These are phyloP conservation scores for Limosa lapponica DNA, from an alignment of 2,797 vertebrate species.

Conservation along the genomic window DNA sequence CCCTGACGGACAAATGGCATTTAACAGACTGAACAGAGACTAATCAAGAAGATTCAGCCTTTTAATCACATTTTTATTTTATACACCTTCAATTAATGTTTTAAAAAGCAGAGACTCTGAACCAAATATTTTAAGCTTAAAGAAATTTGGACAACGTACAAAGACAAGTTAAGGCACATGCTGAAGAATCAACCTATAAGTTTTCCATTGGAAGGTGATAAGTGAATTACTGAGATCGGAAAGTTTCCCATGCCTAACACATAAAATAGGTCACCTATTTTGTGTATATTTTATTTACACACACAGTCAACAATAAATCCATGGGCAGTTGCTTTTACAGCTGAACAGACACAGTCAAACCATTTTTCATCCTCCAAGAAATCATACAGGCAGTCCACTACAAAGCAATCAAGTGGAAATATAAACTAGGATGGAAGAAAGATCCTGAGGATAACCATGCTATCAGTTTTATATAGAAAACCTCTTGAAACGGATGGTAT, in stretches of 20 bases:
- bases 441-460: not conserved
- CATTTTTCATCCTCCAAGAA: not conserved
- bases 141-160: not conserved
- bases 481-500: not conserved
- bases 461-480: not conserved
- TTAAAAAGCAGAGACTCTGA: not conserved
- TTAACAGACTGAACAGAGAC: not conserved
- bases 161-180: not conserved
- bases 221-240: not conserved
- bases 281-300: not conserved
- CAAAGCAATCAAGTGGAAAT: not conserved
- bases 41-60: not conserved
- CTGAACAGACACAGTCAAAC: not conserved
- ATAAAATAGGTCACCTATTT: not conserved
- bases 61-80: not conserved
- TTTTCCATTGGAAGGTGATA: not conserved
- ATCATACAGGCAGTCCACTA: not conserved
- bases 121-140: not conserved
- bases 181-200: not conserved
- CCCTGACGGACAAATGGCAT: not conserved
- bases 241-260: not conserved
- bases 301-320: not conserved
- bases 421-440: not conserved
- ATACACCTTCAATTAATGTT: not conserved
- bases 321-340: not conserved